Evolutionary conservation across 2,888 invertebrate genomes (phyloP).

Genomic region (Apodemia zela): DNA sequence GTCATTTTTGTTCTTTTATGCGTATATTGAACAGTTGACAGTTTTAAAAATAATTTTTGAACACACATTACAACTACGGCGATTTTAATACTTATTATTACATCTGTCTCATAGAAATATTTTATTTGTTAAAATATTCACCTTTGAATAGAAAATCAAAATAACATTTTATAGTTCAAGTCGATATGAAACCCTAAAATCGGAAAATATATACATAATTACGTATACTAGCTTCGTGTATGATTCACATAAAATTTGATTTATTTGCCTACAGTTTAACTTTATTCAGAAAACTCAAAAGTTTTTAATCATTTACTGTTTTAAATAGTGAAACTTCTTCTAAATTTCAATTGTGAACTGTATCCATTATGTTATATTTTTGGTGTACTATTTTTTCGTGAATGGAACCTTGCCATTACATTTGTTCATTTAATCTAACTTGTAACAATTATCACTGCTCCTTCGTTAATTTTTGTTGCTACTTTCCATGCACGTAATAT

Average conservation of each 20-base stretch:
- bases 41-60: background rate
- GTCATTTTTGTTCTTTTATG: slow-evolving; percentile 3
- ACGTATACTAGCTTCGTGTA: too few relatives aligned
- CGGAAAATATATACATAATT: background rate
- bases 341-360: too few relatives aligned
- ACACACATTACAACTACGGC: background rate
- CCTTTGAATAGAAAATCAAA: background rate
- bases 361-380: too few relatives aligned
- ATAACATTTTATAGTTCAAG: background rate
- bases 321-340: too few relatives aligned
- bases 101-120: too few relatives aligned
- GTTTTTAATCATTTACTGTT: too few relatives aligned
- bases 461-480: background rate
- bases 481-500: background rate
- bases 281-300: too few relatives aligned
- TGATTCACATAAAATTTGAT: too few relatives aligned
- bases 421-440: background rate
- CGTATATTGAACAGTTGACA: background rate
- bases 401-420: background rate
- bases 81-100: too few relatives aligned
- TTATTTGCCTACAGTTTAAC: too few relatives aligned
- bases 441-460: background rate
- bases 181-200: background rate
- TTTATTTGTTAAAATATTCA: background rate
- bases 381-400: background rate